Evolutionary conservation across 2,797 vertebrate species (phyloP), one percentile per base, ranked within the genome.

Genomic region (Semaprochilodus insignis): DNA sequence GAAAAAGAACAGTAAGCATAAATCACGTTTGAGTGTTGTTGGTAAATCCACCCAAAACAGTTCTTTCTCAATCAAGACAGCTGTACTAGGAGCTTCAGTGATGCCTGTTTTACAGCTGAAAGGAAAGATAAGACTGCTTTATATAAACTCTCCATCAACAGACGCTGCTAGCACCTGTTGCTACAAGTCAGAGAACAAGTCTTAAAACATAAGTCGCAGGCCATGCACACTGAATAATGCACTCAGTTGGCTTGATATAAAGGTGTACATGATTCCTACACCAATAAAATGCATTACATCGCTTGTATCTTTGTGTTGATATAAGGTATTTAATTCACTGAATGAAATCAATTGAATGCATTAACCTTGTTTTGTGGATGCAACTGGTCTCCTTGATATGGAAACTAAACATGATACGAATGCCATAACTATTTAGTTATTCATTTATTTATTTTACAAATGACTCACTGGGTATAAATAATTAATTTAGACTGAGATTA

Each of bases 1-100:
- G 91, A 91, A 89, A 31, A 92, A 91, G 85, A 91, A 85, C 89
- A 91, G 73, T 87, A 69, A 85, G 67, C 71, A 83, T 77, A 83
- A 82, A 87, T 81, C 11, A 17, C 48, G 74, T 77, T 71, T 76
- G 63, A 1, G 23, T 63, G 60, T 57, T 57, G 23, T 72, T 66
- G 59, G 65, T 76, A 48, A 73, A 52, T 69, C 25, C 3, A 44
- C 34, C 65, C 8, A 23, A 84, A 71, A 48, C 63, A 55, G 25
- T 8, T 54, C 48, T 54, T 77, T 77, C 27, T 51, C 36, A 48
- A 62, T 44, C 69, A 65, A 31, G 27, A 13, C 71, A 74, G 52
- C 71, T 55, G 71, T 15, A 19, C 3, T n/a, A 6, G 66, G 66
- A 44, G 66, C 66, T 44, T 69, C 66, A 21, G 36, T 8, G 21